phyloP scores from a whole-genome alignment of 2,888 invertebrate genomes.

The Eristalinus sepulchralis region DNA sequence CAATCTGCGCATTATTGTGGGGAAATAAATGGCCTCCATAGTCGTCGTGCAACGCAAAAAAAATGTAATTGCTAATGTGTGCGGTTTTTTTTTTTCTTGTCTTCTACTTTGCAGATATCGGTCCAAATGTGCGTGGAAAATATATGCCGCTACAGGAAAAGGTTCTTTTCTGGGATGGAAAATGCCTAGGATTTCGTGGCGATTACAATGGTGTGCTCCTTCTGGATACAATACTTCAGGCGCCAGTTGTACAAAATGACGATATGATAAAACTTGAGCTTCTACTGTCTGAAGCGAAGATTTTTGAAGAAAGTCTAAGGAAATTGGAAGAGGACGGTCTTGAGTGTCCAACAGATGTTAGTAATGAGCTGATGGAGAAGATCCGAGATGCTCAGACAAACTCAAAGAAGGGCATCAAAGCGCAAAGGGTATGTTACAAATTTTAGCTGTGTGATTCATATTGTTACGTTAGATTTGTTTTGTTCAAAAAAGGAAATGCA shows the following conservation, averaged over 20 bases:
- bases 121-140: slow-evolving; percentile 85
- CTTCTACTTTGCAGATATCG: slow-evolving; percentile 83
- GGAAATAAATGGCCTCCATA: slow-evolving; percentile 55
- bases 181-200: slow-evolving; percentile 90
- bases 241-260: slow-evolving; percentile 88
- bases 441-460: not conserved
- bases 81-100: slow-evolving; percentile 74
- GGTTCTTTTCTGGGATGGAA: slow-evolving; percentile 91
- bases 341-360: slow-evolving; percentile 89
- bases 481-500: not conserved
- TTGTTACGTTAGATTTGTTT: not conserved
- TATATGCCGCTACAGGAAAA: slow-evolving; percentile 91
- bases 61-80: slow-evolving; percentile 10
- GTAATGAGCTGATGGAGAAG: slow-evolving; percentile 89
- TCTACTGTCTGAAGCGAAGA: slow-evolving; percentile 92
- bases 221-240: slow-evolving; percentile 93
- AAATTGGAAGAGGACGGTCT: slow-evolving; percentile 88
- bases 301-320: slow-evolving; percentile 90
- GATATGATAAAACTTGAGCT: slow-evolving; percentile 92
- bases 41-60: slow-evolving; percentile 45
- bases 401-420: slow-evolving; percentile 92
- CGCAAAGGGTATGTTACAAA: slow-evolving; percentile 88
- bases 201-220: slow-evolving; percentile 96
- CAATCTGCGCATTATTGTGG: slow-evolving; percentile 59
- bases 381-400: slow-evolving; percentile 87